These are phyloP conservation scores for Bombus pyrosoma DNA, from an alignment of 1,140 invertebrate genomes.

Conservation along the genomic window DNA sequence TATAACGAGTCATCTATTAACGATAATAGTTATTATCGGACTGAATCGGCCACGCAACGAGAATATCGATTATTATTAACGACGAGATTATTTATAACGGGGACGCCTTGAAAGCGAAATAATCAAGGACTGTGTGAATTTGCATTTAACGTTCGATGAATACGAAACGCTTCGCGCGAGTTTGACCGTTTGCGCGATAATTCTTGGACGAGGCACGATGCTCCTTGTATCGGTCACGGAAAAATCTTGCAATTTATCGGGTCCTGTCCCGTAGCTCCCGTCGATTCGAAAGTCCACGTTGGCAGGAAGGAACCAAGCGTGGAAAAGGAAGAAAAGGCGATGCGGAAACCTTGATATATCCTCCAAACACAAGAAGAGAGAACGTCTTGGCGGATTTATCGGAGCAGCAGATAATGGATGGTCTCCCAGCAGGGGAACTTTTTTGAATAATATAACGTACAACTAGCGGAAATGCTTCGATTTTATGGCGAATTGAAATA, in stretches of 20 bases:
- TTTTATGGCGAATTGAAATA: constrained; percentile 9
- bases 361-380: constrained; percentile 77
- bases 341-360: constrained; percentile 79
- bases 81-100: constrained; percentile 34
- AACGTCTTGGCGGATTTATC: constrained; percentile 77
- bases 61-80: constrained; percentile 38
- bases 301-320: constrained; percentile 42
- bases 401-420: constrained; percentile 77
- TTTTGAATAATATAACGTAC: constrained; percentile 75
- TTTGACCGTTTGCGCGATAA: background rate
- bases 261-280: constrained; percentile 51
- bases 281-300: constrained; percentile 65
- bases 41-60: constrained; percentile 21
- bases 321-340: constrained; percentile 55
- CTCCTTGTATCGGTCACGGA: background rate
- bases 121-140: constrained; percentile 30
- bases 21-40: constrained; percentile 37
- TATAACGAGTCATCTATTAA: constrained; percentile 25
- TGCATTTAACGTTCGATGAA: background rate
- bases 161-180: background rate
- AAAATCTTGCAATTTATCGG: constrained; percentile 67
- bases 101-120: constrained; percentile 29
- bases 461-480: constrained; percentile 19
- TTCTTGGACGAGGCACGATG: too few species aligned
- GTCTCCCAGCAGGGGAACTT: constrained; percentile 64